These are phyloP conservation scores for Plecotus auritus DNA, from an alignment of 2,113 vertebrate genomes.

Conservation along the genomic window DNA sequence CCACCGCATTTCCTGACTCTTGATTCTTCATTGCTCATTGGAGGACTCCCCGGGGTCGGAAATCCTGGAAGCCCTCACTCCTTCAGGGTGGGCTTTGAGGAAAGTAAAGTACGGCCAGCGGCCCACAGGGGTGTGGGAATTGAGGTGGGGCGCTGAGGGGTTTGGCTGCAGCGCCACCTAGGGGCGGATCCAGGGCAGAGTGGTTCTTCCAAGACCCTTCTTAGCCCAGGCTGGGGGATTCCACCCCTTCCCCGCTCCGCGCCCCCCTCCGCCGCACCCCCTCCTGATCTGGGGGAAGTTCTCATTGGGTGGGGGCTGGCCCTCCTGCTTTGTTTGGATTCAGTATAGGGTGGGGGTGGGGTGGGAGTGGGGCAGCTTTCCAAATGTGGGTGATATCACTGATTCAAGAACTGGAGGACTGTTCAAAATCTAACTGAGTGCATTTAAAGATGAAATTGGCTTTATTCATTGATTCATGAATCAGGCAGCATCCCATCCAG, in stretches of 20 bases:
- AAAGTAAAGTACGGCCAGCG: neutral
- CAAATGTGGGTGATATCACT: no score
- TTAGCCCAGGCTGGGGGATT: neutral
- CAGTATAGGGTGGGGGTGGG: fast-evolving
- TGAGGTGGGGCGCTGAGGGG: fast-evolving
- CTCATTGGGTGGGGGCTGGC: neutral
- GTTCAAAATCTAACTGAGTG: neutral
- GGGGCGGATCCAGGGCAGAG: fast-evolving
- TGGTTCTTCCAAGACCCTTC: no score
- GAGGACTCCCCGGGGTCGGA: neutral
- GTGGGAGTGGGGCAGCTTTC: neutral
- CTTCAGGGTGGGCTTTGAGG: neutral
- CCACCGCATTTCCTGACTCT: neutral
- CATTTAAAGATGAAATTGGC: neutral
- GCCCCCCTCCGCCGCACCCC: no score
- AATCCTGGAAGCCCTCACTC: neutral
- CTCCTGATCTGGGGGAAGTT: fast-evolving
- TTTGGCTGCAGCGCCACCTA: neutral
- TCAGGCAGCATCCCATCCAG: neutral
- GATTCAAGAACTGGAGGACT: neutral
- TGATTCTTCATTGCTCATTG: neutral
- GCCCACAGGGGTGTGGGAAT: fast-evolving
- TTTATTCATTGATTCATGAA: neutral
- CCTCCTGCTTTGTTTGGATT: neutral
- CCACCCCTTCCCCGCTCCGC: fast-evolving